Percentiles rank a stretch among this genome's conserved stretches.
These are phyloP conservation scores for Metallyticus violacea DNA, from an alignment of 2,888 invertebrate genomes.

Conservation along the genomic window DNA sequence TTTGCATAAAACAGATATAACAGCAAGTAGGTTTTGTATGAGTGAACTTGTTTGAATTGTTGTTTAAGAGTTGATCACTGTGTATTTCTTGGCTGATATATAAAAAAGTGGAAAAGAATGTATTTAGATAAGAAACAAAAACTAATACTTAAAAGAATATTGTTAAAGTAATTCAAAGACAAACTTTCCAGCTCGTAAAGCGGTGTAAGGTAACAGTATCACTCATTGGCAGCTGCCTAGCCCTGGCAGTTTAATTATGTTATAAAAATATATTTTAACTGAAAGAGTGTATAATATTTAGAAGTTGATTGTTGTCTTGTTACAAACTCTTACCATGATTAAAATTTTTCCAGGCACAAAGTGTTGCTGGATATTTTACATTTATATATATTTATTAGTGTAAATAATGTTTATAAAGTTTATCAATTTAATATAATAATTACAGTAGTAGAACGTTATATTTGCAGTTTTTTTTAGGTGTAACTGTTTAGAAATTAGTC, in stretches of 20 bases:
- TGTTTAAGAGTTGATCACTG: no score
- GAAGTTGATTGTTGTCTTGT: neutral
- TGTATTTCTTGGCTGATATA: neutral
- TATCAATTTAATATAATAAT: neutral
- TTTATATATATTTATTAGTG: neutral
- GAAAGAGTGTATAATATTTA: neutral
- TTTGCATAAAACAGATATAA: neutral
- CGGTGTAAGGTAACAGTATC: neutral
- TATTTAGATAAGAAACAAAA: neutral
- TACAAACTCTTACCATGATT: neutral
- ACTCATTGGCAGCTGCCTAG: neutral
- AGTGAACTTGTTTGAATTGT: neutral
- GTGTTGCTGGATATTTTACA: neutral
- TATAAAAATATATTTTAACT: neutral
- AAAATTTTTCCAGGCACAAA: neutral
- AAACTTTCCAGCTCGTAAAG: neutral
- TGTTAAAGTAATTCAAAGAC: neutral
- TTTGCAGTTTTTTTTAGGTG: neutral
- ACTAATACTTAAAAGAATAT: neutral
- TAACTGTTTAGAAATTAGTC: neutral
- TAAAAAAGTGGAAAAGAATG: no score
- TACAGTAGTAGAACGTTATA: neutral
- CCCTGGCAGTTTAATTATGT: neutral
- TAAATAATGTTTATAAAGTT: neutral
- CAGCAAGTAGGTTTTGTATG: neutral